Conservation (phyloP, 2,113 vertebrate genomes). For the Oncorhynchus keta region DNA sequence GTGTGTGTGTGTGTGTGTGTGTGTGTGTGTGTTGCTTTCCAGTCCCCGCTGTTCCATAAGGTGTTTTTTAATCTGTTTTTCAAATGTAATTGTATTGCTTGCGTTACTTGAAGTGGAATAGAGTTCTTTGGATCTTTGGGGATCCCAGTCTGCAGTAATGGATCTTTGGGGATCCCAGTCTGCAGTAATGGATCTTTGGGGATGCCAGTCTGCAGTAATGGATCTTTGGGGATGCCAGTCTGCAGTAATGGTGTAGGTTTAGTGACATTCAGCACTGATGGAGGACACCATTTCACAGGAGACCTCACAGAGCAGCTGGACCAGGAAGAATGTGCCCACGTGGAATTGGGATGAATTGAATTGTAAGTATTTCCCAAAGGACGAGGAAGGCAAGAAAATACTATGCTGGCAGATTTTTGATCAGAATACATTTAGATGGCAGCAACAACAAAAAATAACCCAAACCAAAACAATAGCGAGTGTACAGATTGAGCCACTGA, state of each 20-base stretch:
- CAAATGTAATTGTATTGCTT: too few relatives aligned
- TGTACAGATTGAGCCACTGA: constrained; percentile 45
- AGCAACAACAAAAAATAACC: constrained; percentile 47
- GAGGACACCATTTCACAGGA: constrained; percentile 80
- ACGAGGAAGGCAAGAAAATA: constrained; percentile 66
- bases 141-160: constrained; percentile 62
- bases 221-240: constrained; percentile 54
- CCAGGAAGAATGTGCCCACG: constrained; percentile 66
- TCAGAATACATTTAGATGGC: constrained; percentile 52
- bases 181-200: constrained; percentile 51
- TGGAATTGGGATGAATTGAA: constrained; percentile 72
- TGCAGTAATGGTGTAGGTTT: constrained; percentile 60
- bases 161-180: constrained; percentile 56
- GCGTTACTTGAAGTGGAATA: too few relatives aligned
- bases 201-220: too few relatives aligned
- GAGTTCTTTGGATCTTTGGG: constrained; percentile 33
- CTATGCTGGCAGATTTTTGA: constrained; percentile 62
- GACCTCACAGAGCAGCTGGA: constrained; percentile 74
- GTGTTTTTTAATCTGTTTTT: too few relatives aligned
- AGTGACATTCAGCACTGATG: constrained; percentile 77
- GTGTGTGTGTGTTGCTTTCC: too few relatives aligned
- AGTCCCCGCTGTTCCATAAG: too few relatives aligned
- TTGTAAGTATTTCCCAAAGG: constrained; percentile 72
- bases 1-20: too few relatives aligned
- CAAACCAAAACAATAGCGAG: constrained; percentile 56